Base-by-base conservation (phyloP, 2,888 invertebrate species). In the Tipula vernalis region DNA sequence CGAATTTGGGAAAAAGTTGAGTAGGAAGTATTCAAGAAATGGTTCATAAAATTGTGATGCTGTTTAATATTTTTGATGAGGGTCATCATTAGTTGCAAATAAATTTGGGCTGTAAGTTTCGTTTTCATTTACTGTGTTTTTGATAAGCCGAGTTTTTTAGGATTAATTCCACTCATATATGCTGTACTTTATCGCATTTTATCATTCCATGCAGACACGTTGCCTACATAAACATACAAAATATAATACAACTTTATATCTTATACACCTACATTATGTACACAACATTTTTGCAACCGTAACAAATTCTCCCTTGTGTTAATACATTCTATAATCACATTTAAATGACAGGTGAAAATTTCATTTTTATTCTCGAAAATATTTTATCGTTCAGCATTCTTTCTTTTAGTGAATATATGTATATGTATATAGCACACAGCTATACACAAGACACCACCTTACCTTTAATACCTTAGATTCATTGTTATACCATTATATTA, bases 271-370 rank as follows among this genome's bases (percentile, higher is more conserved):
- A 57, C 51, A n/a, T n/a, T n/a, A 15, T 51, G 15, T 13, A 51
- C 51, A 57, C 3, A 57, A 57, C 51, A 15, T 57, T 57, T 57
- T 71, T 71, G 71, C 71, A 71, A 71, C 71, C 71, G 71, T 71
- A 71, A 71, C 71, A 28, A 71, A 18, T 28, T 71, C 71, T 71
- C 71, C 71, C 71, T 71, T 71, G 71, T 71, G 71, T 28, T 71
- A 71, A 71, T 71, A 71, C 71, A 71, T 71, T 71, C 71, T 71
- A 71, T 71, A 71, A 71, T 71, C 71, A 71, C 71, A 71, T 71
- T 71, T 71, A 71, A 71, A 71, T 71, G 71, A 71, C 71, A 71
- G 71, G 71, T 71, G 71, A 71, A 71, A 71, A 71, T 71, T 71
- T 71, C 71, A 71, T 71, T 71, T 71, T 71, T 71, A 28, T 71